Evolutionary conservation across 1,140 invertebrate species (phyloP), one percentile per base, ranked within the genome.

Genomic region (Zelostemma sp.): DNA sequence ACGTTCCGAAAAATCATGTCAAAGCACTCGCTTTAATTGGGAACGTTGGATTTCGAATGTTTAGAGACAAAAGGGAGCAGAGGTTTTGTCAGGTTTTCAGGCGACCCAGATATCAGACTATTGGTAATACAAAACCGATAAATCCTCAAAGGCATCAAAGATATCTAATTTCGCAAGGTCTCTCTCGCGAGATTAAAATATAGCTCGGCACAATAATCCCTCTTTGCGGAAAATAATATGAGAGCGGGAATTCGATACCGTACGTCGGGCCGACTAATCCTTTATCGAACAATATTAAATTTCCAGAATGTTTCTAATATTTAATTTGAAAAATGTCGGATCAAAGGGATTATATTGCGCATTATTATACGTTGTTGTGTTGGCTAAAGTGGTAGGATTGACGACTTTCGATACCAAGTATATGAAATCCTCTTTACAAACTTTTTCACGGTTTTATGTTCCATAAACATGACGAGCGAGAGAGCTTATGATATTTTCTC

Each of bases 361-460:
- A 73, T 75, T 59, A 80, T 81, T 75, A 82, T 79, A 76, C 72
- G 49, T 56, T 65, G 49, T 53, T n/a, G 19, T 14, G 54, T 11
- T 47, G 6, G 56, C 9, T 45, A 54, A 46, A 55, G 38, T 43
- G 41, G 33, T 63, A 53, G 46, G 35, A 47, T 12, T 25, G 51
- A 43, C 45, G 61, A 73, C 62, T 62, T 68, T 65, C 50, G 45
- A 66, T 75, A 64, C 64, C 63, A 63, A 77, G 68, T 75, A n/a
- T n/a, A 60, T 62, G 51, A 79, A 84, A 85, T 84, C 82, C 80
- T 79, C 82, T 85, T 84, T 84, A 76, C 77, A 46, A 81, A 77
- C 77, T 81, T 84, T 84, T 85, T 84, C 82, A 84, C 81, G 75
- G 82, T 84, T 85, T 85, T 84, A 79, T 72, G 73, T 84, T 85